Evolutionary conservation across 2,888 invertebrate species (phyloP), one percentile per base, ranked within the genome.

Genomic region (Aphidoletes aphidimyza): DNA sequence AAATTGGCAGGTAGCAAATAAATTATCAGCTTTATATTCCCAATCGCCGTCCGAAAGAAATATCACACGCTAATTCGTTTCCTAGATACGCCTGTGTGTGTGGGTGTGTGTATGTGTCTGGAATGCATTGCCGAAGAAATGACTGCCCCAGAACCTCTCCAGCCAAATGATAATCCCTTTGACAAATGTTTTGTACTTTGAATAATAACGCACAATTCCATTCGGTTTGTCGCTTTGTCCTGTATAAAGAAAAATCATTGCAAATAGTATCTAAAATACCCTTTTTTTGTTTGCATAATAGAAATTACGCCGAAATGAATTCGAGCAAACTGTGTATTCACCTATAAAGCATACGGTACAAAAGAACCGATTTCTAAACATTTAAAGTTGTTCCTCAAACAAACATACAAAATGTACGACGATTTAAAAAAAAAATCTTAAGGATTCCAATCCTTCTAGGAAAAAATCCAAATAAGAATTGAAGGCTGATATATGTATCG

Each of bases 201-300:
- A 69, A 69, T 69, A 34, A 69, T 30, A 34, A 1, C 69, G 1
- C 17, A 14, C 34, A 14, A 69, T 69, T 69, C n/a, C 11, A 0
- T 69, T n/a, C 14, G 8, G 11, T 54, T 54, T 26, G 22, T 26
- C n/a, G 22, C 22, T 47, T 17, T 19, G 3, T 22, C 22, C 22
- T 54, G 9, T 54, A 22, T 22, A 6, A 22, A 22, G 22, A 54
- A 69, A 30, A 69, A 69, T 14, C 69, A 26, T 30, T 19, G 30
- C 69, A 69, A 69, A 69, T 69, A 69, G 11, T 30, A 30, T 54
- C 69, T 17, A n/a, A 69, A 14, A 30, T 30, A 69, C 26, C 69
- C 69, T 69, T 30, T 69, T 11, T 69, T 69, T 69, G 14, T 69
- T 69, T 69, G 69, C 69, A 3, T 69, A 69, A 30, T 69, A 26